A percentile compares a stretch with the other conserved stretches of the same genome.
phyloP scores from a whole-genome alignment of 2,113 vertebrate species.

The Eudyptes chrysolophus region DNA sequence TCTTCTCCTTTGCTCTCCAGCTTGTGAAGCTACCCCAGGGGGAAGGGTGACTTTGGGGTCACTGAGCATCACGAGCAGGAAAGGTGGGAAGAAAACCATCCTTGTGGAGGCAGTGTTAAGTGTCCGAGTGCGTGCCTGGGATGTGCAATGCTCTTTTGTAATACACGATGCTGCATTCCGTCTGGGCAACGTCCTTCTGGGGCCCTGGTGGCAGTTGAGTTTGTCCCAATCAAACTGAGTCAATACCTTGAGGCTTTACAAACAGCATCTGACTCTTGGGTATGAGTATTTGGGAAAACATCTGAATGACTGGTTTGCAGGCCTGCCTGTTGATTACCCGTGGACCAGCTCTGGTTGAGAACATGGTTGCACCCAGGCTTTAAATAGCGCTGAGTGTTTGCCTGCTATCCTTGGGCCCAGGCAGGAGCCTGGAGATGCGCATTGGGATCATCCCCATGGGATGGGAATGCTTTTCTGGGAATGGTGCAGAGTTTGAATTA shows the following conservation, averaged over 20 bases:
- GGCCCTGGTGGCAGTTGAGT: not conserved
- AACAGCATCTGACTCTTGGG: not conserved
- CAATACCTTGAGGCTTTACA: not conserved
- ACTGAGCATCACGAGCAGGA: not conserved
- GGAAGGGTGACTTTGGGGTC: not conserved
- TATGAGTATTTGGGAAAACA: not conserved
- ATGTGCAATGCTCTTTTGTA: not conserved
- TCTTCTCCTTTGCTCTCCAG: not conserved
- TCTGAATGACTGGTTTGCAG: not conserved
- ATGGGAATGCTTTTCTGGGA: not conserved
- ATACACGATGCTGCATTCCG: not conserved
- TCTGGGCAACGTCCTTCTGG: not conserved
- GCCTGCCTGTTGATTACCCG: not conserved
- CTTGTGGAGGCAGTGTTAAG: not conserved
- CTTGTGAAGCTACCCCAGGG: not conserved
- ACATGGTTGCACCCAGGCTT: not conserved
- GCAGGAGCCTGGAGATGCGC: not conserved
- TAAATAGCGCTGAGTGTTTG: not conserved
- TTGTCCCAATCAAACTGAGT: not conserved
- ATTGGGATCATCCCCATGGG: rapidly evolving
- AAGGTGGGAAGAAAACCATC: not conserved
- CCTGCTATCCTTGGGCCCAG: not conserved
- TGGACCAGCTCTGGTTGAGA: not conserved
- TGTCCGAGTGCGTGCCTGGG: rapidly evolving
- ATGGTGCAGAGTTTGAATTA: not conserved